A percentile compares a stretch with the other conserved stretches of the same genome.
These are phyloP conservation scores for Lampris megalopsis DNA, from an alignment of 2,113 vertebrate species.

Conservation along the genomic window DNA sequence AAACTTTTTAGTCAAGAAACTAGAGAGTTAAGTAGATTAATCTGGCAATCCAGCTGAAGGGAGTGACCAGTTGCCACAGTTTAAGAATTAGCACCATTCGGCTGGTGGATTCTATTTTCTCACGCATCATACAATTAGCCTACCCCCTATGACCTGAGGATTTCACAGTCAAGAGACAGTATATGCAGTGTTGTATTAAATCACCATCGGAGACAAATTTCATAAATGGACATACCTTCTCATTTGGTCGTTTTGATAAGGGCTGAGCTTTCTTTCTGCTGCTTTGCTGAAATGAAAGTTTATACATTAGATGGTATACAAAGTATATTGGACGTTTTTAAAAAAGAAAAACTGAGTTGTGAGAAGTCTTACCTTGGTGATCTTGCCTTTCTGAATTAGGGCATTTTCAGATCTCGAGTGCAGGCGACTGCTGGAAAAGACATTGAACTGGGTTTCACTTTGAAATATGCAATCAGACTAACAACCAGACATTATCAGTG, in stretches of 20 bases:
- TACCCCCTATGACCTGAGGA: no score
- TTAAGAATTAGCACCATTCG: neutral
- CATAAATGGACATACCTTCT: constrained; percentile 30
- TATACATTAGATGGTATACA: constrained; percentile 26
- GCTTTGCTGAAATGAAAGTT: constrained; percentile 77
- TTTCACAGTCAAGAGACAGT: neutral
- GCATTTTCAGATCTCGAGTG: constrained; percentile 82
- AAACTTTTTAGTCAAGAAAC: neutral
- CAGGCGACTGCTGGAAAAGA: constrained; percentile 82
- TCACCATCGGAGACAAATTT: neutral
- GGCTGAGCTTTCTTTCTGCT: constrained; percentile 77
- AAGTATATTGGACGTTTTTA: neutral
- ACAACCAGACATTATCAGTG: neutral
- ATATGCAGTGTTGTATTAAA: neutral
- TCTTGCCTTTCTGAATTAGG: constrained; percentile 45
- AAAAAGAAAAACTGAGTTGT: neutral
- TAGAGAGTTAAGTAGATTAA: neutral
- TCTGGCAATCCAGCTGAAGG: constrained; percentile 12
- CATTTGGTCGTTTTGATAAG: constrained; percentile 43
- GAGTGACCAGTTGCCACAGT: neutral
- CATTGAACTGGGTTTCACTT: neutral
- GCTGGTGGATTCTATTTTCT: neutral
- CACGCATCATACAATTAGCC: no score
- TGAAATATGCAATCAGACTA: neutral
- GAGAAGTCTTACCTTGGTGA: constrained; percentile 80